Evolutionary conservation across 2,888 invertebrate genomes (phyloP), one percentile per base, ranked within the genome.

Genomic region (Agrilus cyanescens): DNA sequence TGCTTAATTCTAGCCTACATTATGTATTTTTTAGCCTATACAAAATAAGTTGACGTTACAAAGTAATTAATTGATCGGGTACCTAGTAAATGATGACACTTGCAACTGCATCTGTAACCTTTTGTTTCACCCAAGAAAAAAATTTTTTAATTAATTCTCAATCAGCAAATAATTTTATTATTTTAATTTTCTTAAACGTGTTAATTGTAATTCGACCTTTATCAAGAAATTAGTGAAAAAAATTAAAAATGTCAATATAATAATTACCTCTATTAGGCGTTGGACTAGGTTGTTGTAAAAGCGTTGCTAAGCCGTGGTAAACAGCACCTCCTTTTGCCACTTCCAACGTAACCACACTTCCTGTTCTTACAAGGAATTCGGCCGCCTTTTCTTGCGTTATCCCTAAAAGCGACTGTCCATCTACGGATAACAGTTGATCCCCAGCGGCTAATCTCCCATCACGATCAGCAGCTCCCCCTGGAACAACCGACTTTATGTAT

Each of bases 311-410:
- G 18, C 97, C 97, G 69, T 98, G 96, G 63, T 89, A 86, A 57
- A 95, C 85, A 38, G 97, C 98, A 38, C 95, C 97, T 66, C 96
- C 94, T 67, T 97, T 97, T 16, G 94, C 95, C 46, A 98, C 96
- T 66, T 95, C 94, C 49, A 98, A 68, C 6, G 87, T 86, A 20
- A 98, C 97, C 4, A 90, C 80, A 32, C 88, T 88, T 7, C 96
- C 95, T 12, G 96, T 96, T 42, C 89, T 76, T 36, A 94, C 93
- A 61, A 98, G 77, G 64, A 91, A 87, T 64, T 96, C 93, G 3
- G 98, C 98, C 46, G 98, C 98, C 69, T 81, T 79, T 61, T 85
- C 84, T 62, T 85, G 85, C 4, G 83, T 83, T 53, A 85, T 85
- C 35, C 84, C 68, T 37, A 66, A 47, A 36, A 67, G 51, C 56